These are phyloP conservation scores for Eubasilissa regina DNA, from an alignment of 1,140 invertebrate species.

Conservation along the genomic window DNA sequence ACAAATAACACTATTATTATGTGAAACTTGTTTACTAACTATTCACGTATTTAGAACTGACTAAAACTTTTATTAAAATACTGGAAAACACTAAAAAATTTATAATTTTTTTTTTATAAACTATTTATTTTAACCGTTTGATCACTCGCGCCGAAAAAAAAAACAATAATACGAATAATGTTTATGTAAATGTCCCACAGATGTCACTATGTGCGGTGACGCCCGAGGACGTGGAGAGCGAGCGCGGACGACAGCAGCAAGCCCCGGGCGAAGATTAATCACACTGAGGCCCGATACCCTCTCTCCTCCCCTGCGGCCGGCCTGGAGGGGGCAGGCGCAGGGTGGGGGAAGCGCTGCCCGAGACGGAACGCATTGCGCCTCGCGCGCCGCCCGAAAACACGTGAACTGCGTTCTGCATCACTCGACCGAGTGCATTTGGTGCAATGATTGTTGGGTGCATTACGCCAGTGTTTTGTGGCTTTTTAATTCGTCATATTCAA, in stretches of 20 bases:
- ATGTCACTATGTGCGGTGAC: slow-evolving; percentile 1
- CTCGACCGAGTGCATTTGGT: no score
- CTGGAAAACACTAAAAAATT: background rate
- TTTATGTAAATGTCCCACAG: slow-evolving; percentile 7
- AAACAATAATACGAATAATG: no score
- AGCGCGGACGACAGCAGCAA: background rate
- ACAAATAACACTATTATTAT: no score
- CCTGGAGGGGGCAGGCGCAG: background rate
- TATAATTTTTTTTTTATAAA: background rate
- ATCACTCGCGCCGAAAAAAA: background rate
- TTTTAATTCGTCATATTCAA: no score
- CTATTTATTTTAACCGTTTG: background rate
- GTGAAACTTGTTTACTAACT: no score
- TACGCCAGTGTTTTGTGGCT: no score
- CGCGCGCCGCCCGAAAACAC: no score
- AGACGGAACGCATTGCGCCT: background rate
- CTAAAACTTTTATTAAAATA: no score
- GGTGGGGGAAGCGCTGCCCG: background rate
- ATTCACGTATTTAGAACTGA: no score
- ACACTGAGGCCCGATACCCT: slow-evolving; percentile 7
- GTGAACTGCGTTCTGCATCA: no score
- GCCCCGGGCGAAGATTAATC: slow-evolving; percentile 27
- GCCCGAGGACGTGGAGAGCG: no score
- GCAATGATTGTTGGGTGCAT: no score
- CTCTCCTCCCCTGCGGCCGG: background rate